These are phyloP conservation scores for Pterois miles DNA, from an alignment of 2,797 vertebrate species.

Conservation along the genomic window DNA sequence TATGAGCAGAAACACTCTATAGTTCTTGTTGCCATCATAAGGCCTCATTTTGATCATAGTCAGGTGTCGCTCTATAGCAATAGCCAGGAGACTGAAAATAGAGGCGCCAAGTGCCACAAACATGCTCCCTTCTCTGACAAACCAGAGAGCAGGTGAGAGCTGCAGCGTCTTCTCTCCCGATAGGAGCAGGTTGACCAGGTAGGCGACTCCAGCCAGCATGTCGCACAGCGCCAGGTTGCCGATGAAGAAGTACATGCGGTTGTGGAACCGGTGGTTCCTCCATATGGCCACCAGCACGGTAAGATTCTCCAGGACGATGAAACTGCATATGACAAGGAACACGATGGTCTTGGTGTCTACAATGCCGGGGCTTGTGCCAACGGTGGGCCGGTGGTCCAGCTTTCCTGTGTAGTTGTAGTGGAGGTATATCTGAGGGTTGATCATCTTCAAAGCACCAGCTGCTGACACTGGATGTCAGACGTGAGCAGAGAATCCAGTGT, in stretches of 20 bases:
- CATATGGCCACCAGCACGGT: conserved; percentile 94
- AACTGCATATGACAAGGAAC: conserved; percentile 89
- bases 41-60: conserved; percentile 99
- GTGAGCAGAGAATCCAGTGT: conserved; percentile 30
- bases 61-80: conserved; percentile 95
- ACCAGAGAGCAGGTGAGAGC: conserved; percentile 90
- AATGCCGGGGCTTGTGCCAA: conserved; percentile 31
- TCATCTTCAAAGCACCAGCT: conserved; percentile 61
- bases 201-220: conserved; percentile 90
- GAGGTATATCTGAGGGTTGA: conserved; percentile 65
- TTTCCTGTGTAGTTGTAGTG: conserved; percentile 96
- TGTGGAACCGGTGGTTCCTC: conserved; percentile 95
- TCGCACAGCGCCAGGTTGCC: conserved; percentile 96
- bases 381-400: conserved; percentile 79
- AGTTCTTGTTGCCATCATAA: conserved; percentile 93
- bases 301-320: conserved; percentile 94
- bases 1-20: conserved; percentile 95
- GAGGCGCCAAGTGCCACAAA: conserved; percentile 95
- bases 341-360: conserved; percentile 79
- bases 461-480: conserved; percentile 66
- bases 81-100: conserved; percentile 93
- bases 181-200: conserved; percentile 92
- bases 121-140: conserved; percentile 94
- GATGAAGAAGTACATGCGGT: conserved; percentile 98
- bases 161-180: conserved; percentile 91